Percentiles rank a stretch among this genome's conserved stretches.
Evolutionary conservation across 2,888 invertebrate genomes (phyloP).

Genomic region (Marasmarcha lunaedactyla): DNA sequence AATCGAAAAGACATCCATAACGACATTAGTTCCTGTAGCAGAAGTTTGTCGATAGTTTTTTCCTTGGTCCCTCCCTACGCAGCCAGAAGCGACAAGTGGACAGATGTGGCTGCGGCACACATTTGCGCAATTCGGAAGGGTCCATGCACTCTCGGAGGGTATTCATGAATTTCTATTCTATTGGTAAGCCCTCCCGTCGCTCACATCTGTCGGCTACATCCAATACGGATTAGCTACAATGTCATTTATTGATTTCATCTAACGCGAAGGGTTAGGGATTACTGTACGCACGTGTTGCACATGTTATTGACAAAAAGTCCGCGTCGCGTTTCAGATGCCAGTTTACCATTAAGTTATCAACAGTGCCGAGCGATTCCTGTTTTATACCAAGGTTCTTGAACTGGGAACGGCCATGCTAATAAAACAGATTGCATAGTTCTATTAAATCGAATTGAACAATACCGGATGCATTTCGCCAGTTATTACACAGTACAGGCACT

Average conservation of each 20-base stretch:
- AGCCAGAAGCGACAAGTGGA: conserved; percentile 31
- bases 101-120: conserved; percentile 50
- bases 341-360: too few species aligned
- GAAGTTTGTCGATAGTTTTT: too few species aligned
- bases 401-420: too few species aligned
- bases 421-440: too few species aligned
- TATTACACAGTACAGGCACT: not conserved
- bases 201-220: conserved; percentile 60
- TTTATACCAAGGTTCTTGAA: too few species aligned
- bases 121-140: conserved; percentile 61
- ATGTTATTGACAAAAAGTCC: not conserved
- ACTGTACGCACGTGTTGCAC: conserved; percentile 21
- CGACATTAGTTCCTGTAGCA: too few species aligned
- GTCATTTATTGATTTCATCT: conserved; percentile 58
- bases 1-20: too few species aligned
- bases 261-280: conserved; percentile 45
- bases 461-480: not conserved
- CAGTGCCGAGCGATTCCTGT: too few species aligned
- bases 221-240: conserved; percentile 52
- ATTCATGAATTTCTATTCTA: conserved; percentile 48
- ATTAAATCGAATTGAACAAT: not conserved
- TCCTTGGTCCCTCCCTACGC: too few species aligned
- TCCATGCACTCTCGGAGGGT: conserved; percentile 39
- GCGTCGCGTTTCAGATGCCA: too few species aligned
- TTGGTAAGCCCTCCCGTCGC: conserved; percentile 51